These are phyloP conservation scores for Andrena praecox DNA, from an alignment of 2,888 invertebrate species.

Conservation along the genomic window DNA sequence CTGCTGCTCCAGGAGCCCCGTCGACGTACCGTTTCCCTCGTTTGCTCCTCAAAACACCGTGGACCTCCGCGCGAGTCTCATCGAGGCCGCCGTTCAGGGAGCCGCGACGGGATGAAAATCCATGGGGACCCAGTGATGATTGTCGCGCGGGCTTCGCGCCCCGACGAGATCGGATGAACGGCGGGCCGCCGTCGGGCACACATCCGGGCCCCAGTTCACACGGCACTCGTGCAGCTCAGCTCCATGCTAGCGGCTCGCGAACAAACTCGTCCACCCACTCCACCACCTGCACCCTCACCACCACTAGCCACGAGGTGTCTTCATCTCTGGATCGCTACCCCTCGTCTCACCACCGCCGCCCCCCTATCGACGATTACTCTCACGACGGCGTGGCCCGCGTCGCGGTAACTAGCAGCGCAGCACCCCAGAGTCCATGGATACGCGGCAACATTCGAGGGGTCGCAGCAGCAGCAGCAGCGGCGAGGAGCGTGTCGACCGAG, in stretches of 20 bases:
- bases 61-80: neutral
- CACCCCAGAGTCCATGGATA: neutral
- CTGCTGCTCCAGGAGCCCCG: neutral
- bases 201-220: constrained; percentile 29
- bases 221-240: constrained; percentile 38
- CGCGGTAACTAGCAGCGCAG: neutral
- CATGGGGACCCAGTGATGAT: constrained; percentile 9
- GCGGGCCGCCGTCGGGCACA: constrained; percentile 13
- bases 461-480: neutral
- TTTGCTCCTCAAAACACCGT: neutral
- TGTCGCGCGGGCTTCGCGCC: constrained; percentile 2
- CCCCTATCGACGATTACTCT: neutral
- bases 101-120: constrained; percentile 14
- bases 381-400: neutral
- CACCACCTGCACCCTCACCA: constrained; percentile 55
- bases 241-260: constrained; percentile 42
- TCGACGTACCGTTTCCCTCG: constrained; percentile 29
- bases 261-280: constrained; percentile 52
- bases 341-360: constrained; percentile 14
- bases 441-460: neutral
- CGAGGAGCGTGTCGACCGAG: neutral
- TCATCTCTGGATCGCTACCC: constrained; percentile 26
- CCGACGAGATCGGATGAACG: constrained; percentile 17
- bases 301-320: constrained; percentile 60
- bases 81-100: neutral